Conservation (phyloP, 2,888 invertebrate genomes). For the Hyppa rectilinea region DNA sequence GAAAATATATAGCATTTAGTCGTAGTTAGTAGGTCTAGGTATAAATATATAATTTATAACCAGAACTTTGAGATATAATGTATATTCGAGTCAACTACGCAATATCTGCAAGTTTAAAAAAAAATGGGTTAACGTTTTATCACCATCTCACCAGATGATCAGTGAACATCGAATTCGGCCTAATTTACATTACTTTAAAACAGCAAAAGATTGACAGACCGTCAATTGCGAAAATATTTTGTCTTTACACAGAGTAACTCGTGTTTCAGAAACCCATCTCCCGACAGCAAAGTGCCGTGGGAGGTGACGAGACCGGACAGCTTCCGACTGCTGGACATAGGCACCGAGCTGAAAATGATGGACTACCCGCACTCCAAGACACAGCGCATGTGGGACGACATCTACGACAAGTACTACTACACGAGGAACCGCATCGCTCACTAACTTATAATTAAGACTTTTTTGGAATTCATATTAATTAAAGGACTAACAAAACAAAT, state of each 20-base stretch:
- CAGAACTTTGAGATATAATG: background rate
- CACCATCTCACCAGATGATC: background rate
- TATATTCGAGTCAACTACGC: background rate
- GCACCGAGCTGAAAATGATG: conserved; percentile 75
- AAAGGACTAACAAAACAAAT: background rate
- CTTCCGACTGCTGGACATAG: conserved; percentile 78
- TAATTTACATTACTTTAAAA: background rate
- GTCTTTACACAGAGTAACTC: background rate
- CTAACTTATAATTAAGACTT: conserved; percentile 13
- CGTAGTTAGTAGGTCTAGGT: background rate
- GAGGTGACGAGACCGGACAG: conserved; percentile 70
- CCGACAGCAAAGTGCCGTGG: conserved; percentile 70
- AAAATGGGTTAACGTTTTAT: background rate
- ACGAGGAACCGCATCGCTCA: conserved; percentile 64
- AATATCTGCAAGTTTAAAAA: background rate
- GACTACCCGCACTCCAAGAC: conserved; percentile 73
- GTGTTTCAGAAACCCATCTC: conserved; percentile 77
- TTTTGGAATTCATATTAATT: conserved; percentile 4
- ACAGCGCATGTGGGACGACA: conserved; percentile 79
- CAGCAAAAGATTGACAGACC: too few relatives aligned
- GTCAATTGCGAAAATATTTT: background rate
- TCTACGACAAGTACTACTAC: conserved; percentile 84
- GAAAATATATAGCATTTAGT: background rate
- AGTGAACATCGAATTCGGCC: background rate
- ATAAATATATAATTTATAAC: background rate